phyloP scores from a whole-genome alignment of 1,140 invertebrate genomes.

The Plutomurus gul region DNA sequence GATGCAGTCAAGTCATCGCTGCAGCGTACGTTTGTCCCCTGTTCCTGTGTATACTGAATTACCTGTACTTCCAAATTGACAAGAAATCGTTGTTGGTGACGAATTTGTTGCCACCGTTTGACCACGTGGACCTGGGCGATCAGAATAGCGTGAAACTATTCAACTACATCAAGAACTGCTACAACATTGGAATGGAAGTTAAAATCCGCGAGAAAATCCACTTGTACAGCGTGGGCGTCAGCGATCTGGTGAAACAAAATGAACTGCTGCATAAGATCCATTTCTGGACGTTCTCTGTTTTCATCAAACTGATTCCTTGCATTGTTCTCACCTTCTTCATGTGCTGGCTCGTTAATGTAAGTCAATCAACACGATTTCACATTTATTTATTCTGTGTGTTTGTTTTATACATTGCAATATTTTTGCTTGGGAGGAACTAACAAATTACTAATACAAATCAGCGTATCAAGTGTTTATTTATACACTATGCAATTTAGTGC shows the following conservation, averaged over 20 bases:
- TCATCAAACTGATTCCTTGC: constrained; percentile 65
- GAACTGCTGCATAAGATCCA: constrained; percentile 60
- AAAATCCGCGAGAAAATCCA: constrained; percentile 58
- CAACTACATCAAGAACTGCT: background rate
- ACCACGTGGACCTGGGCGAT: constrained; percentile 32
- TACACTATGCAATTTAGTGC: too few species aligned
- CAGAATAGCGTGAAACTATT: background rate
- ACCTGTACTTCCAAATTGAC: constrained; percentile 59
- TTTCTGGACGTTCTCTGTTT: constrained; percentile 65
- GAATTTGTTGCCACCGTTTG: background rate
- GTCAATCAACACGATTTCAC: background rate
- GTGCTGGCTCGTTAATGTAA: constrained; percentile 58
- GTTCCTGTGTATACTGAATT: constrained; percentile 63
- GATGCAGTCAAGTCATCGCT: constrained; percentile 56
- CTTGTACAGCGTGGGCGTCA: constrained; percentile 69
- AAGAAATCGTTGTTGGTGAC: constrained; percentile 23
- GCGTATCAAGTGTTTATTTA: too few species aligned
- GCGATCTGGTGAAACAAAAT: constrained; percentile 63
- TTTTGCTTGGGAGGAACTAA: background rate
- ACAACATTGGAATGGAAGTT: background rate
- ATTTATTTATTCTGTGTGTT: background rate
- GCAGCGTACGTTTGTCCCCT: constrained; percentile 60
- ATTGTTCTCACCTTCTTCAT: constrained; percentile 63
- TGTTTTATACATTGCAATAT: background rate
- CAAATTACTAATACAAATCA: background rate